Conservation (phyloP, 2,797 vertebrate species). For the Dryobates pubescens region DNA sequence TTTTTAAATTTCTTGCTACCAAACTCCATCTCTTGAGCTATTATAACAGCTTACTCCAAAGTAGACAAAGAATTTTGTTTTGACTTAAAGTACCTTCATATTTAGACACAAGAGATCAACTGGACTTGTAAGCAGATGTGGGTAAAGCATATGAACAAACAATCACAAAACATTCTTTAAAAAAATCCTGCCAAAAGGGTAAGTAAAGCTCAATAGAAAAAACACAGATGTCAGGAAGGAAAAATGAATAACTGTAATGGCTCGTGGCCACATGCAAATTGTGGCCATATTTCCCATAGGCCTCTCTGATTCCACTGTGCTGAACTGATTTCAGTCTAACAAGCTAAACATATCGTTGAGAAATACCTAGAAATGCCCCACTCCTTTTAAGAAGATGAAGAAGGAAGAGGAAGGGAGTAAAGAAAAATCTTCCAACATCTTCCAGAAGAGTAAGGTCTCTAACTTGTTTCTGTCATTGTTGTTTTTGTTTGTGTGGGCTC, state of each 20-base stretch:
- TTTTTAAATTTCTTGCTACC: not conserved
- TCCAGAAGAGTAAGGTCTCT: not conserved
- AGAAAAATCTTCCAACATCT: not conserved
- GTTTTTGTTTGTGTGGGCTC: too few species aligned
- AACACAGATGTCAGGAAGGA: slow-evolving; percentile 51
- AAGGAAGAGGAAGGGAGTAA: too few species aligned
- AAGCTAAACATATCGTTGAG: not conserved
- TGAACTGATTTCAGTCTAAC: not conserved
- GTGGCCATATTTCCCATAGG: slow-evolving; percentile 3
- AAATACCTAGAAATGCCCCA: not conserved
- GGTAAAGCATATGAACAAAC: slow-evolving; percentile 2
- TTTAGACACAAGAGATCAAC: not conserved
- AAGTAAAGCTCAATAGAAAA: slow-evolving; percentile 43
- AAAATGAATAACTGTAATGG: slow-evolving; percentile 50
- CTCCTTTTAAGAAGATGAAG: not conserved
- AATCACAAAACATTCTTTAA: not conserved
- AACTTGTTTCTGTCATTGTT: too few species aligned
- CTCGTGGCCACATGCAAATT: slow-evolving; percentile 19
- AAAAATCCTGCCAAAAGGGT: slow-evolving; percentile 39
- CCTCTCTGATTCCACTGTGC: not conserved
- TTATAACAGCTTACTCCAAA: not conserved
- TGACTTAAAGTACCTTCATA: slow-evolving; percentile 7
- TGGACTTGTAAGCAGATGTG: slow-evolving; percentile 34
- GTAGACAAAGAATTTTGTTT: slow-evolving; percentile 9
- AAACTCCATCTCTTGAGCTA: not conserved